Base-by-base conservation (phyloP, 2,888 invertebrate species). In the Imbricaverruca yamaguchii region DNA sequence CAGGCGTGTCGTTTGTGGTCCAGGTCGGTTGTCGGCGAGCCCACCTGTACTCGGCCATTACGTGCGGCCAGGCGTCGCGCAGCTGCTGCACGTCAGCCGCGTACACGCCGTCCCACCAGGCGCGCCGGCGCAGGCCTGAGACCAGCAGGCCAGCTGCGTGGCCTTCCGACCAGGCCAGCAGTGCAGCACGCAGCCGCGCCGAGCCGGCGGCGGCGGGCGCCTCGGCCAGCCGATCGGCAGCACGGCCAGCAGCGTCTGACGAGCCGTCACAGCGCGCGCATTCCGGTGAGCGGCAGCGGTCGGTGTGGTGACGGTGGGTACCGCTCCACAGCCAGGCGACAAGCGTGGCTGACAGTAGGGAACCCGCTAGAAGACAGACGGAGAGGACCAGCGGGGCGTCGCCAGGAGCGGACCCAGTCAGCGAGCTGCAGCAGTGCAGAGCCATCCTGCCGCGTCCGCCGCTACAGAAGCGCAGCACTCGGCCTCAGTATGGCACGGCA, bases 281-380 rank as follows among this genome's bases (percentile, higher is more conserved):
- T 55, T 74, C 55, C 12, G 55, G 74, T 23, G 74, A 74, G 74
- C 74, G 74, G 21, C 74, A 74, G 53, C 55, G 74, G 74, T 74
- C 74, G 9, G 74, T 39, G 39, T 39, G 39, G 39, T 4, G 39
- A 39, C 39, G 39, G 39, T 39, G 39, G 39, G 39, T 39, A 39
- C 39, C 39, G 39, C 39, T 4, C 39, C 39, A 39, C 39, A 39
- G 39, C 39, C 39, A 39, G 39, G 39, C 39, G 39, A 39, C 39
- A 39, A 39, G 39, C 39, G 4, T 39, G 39, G 39, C 39, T 39
- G 39, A 39, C 39, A 39, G 39, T 39, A 39, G 39, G 4, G 39
- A n/a, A n/a, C n/a, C n/a, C n/a, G n/a, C n/a, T n/a, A n/a, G n/a
- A n/a, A n/a, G n/a, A n/a, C n/a, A n/a, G n/a, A n/a, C n/a, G n/a